phyloP scores from a whole-genome alignment of 2,113 vertebrate species.

The Chiloscyllium plagiosum region DNA sequence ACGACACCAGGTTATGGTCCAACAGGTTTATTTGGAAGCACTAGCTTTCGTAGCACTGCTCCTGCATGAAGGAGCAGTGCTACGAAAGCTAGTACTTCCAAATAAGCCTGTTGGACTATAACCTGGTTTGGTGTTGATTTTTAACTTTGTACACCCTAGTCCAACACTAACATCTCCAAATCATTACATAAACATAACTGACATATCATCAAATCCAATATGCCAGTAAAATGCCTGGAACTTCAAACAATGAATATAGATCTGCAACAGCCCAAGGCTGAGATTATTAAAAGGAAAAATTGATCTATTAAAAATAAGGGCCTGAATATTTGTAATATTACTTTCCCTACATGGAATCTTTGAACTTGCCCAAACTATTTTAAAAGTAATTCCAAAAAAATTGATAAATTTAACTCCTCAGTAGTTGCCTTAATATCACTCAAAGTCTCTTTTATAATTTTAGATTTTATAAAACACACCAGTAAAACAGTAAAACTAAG shows the following conservation, averaged over 20 bases:
- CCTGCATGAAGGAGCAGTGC: no score
- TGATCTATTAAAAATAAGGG: no score
- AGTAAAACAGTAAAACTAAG: neutral
- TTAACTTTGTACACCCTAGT: no score
- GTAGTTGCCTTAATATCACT: neutral
- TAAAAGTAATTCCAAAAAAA: neutral
- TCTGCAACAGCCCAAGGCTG: neutral
- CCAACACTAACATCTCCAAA: no score
- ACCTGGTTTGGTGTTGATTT: no score
- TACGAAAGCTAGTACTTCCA: no score
- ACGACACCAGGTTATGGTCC: no score
- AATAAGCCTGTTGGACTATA: no score
- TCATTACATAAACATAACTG: neutral
- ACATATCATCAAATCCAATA: neutral
- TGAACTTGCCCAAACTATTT: neutral
- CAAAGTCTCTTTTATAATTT: no score
- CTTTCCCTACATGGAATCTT: neutral
- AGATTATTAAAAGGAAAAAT: neutral
- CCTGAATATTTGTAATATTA: neutral
- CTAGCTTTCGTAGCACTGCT: no score
- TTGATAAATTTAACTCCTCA: neutral
- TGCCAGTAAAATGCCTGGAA: neutral
- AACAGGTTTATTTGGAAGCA: no score
- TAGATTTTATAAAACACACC: neutral
- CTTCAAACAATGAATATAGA: neutral